phyloP scores from a whole-genome alignment of 1,140 invertebrate species.

The Zelostemma sp. region DNA sequence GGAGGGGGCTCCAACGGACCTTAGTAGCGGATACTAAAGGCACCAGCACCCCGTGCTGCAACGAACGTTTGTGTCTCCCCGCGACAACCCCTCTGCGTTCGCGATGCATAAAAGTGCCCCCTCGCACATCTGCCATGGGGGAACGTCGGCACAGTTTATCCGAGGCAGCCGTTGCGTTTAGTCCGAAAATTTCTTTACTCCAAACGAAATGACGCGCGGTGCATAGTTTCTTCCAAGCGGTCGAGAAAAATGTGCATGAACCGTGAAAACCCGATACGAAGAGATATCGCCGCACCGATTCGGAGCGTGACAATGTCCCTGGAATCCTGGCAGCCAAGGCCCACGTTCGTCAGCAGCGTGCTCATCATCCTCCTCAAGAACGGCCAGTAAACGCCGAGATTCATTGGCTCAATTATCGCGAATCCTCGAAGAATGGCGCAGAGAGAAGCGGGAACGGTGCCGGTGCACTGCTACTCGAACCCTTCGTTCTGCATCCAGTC shows the following conservation, averaged over 20 bases:
- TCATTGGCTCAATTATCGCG: not conserved
- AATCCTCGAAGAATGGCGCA: slow-evolving; percentile 25
- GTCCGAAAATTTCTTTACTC: slow-evolving; percentile 12
- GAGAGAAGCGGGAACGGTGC: slow-evolving; percentile 32
- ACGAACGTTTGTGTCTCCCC: slow-evolving; percentile 35
- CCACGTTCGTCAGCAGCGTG: slow-evolving; percentile 54
- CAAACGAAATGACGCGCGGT: too few species aligned
- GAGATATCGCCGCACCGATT: slow-evolving; percentile 21
- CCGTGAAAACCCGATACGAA: slow-evolving; percentile 21
- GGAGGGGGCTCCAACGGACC: not conserved
- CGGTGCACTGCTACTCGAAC: slow-evolving; percentile 77
- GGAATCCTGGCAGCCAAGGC: slow-evolving; percentile 52
- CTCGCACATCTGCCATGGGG: slow-evolving; percentile 62
- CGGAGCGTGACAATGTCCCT: slow-evolving; percentile 53
- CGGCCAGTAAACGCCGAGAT: slow-evolving; percentile 19
- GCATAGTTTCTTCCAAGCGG: too few species aligned
- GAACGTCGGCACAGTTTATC: slow-evolving; percentile 56
- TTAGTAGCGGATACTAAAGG: too few species aligned
- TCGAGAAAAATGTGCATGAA: slow-evolving; percentile 51
- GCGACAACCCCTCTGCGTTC: slow-evolving; percentile 57
- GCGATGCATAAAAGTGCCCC: too few species aligned
- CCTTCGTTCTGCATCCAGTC: slow-evolving; percentile 83
- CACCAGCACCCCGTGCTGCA: slow-evolving; percentile 2
- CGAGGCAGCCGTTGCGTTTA: slow-evolving; percentile 54
- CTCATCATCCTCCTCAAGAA: slow-evolving; percentile 54